Evolutionary conservation across 2,888 invertebrate genomes (phyloP).

Genomic region (Philonicus albiceps): DNA sequence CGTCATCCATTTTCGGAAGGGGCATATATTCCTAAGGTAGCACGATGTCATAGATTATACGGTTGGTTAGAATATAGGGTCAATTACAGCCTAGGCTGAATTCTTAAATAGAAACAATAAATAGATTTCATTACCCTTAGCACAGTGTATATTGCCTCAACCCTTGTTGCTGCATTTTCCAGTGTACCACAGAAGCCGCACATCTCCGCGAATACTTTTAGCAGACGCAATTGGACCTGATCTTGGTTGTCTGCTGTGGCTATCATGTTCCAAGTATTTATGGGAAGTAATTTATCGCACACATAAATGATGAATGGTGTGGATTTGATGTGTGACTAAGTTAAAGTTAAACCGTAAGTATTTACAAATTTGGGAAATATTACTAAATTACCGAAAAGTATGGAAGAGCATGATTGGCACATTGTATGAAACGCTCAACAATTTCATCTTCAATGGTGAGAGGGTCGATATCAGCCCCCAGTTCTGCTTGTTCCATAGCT

Average conservation of each 20-base stretch:
- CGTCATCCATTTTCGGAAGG: slow-evolving; percentile 77
- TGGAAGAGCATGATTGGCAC: slow-evolving; percentile 84
- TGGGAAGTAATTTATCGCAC: slow-evolving; percentile 83
- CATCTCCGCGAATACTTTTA: slow-evolving; percentile 89
- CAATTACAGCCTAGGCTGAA: no score
- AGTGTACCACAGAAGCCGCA: slow-evolving; percentile 78
- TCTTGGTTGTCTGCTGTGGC: slow-evolving; percentile 69
- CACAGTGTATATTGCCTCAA: slow-evolving; percentile 79
- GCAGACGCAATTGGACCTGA: slow-evolving; percentile 76
- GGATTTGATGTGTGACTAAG: slow-evolving; percentile 84
- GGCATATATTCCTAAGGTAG: slow-evolving; percentile 81
- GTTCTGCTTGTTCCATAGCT: slow-evolving; percentile 85
- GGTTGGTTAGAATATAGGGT: neutral
- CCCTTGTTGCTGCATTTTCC: slow-evolving; percentile 76
- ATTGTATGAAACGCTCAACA: slow-evolving; percentile 81
- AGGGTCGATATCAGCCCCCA: slow-evolving; percentile 70
- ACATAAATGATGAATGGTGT: slow-evolving; percentile 84
- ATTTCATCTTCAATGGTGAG: slow-evolving; percentile 71
- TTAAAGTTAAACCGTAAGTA: slow-evolving; percentile 50
- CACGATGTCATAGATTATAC: slow-evolving; percentile 10
- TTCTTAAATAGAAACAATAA: neutral
- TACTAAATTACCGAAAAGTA: slow-evolving; percentile 80
- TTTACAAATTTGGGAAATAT: neutral
- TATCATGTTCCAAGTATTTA: slow-evolving; percentile 72
- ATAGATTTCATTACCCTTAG: slow-evolving; percentile 71